phyloP scores from a whole-genome alignment of 2,113 vertebrate genomes.

The Lophochroa leadbeateri region DNA sequence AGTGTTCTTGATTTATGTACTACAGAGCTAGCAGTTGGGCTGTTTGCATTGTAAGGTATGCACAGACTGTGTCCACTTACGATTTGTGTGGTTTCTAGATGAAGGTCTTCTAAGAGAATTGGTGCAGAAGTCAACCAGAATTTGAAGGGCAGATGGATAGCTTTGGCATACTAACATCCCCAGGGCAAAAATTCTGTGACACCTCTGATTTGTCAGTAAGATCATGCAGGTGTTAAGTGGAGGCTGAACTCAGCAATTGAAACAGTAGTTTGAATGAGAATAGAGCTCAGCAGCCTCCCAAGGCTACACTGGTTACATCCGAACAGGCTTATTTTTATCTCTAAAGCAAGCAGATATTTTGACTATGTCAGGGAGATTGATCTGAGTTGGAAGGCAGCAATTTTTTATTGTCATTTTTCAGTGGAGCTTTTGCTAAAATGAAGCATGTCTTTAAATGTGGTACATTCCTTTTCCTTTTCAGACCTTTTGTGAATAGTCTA shows the following conservation, averaged over 20 bases:
- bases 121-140: neutral
- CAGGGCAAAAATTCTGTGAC: neutral
- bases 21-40: neutral
- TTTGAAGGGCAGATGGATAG: constrained; percentile 6
- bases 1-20: neutral
- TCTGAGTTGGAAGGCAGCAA: constrained; percentile 10
- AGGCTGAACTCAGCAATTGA: neutral
- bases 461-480: neutral
- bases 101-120: constrained; percentile 3
- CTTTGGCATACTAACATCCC: neutral
- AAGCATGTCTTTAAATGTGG: neutral
- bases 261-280: constrained; percentile 25
- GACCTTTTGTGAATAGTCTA: neutral
- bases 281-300: neutral
- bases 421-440: neutral
- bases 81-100: neutral
- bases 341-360: neutral
- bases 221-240: constrained; percentile 24
- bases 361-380: neutral
- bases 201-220: constrained; percentile 1
- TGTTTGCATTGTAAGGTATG: neutral
- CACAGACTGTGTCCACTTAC: neutral
- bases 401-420: constrained; percentile 13
- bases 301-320: neutral
- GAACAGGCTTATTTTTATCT: constrained; percentile 43